Evolutionary conservation across 35 echinoderm and acorn worm species (phyloP), one percentile per base, ranked within the genome.

Genomic region (Amphiura filiformis): DNA sequence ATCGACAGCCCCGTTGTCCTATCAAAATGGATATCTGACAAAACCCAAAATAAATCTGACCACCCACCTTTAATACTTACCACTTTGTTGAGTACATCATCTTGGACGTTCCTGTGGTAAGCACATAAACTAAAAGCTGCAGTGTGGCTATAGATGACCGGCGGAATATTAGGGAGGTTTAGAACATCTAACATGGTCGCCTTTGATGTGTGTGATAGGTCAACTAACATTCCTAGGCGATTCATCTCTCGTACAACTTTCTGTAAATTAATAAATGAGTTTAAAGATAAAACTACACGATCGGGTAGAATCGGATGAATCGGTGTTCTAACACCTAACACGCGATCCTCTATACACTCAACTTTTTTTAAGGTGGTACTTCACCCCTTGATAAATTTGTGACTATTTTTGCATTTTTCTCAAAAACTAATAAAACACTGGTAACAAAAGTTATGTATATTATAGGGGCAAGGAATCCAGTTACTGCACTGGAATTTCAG

Each of bases 131-230:
- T 31, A 36, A 76, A 95, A 5, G 89, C 90, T 0, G 86, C 88
- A 1, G 94, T 65, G 75, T 95, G 94, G 40, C 94, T 95, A 39
- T 88, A 92, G 23, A 95, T 95, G 36, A 95, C 90, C 13, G 94
- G 94, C 57, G 94, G 61, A 30, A 70, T 87, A 28, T n/a, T 17
- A 23, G 86, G 83, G 0, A 89, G 35, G 28, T 81, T 33, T 3
- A 92, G 57, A 76, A 78, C 82, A 40, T 92, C 86, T 3, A 12
- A 35, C 90, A 92, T 92, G 15, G 90, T 88, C 17, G 23, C 52
- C 32, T 33, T 41, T 13, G 86, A 92, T 0, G 86, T 82, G 41
- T 92, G 89, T 0, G 86, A 85, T 0, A 95, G 78, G 75, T 92
- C 94, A 22, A 95, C 57, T 30, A 95, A 75, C 76, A 92, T 88